Percentiles rank a stretch among this genome's conserved stretches.
phyloP scores from a whole-genome alignment of 2,888 invertebrate species.

The Lochmaea capreae region DNA sequence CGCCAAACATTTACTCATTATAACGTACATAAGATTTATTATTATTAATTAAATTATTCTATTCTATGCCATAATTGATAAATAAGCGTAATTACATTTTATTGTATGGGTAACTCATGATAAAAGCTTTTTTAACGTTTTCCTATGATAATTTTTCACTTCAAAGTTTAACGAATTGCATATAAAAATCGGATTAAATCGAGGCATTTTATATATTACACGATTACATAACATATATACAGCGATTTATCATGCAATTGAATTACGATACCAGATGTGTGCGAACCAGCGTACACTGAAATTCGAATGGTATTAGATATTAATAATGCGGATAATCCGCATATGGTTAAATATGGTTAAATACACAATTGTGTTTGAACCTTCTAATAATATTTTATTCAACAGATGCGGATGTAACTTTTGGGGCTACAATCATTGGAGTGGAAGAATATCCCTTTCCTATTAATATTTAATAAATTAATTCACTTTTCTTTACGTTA shows the following conservation, averaged over 20 bases:
- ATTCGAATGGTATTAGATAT: conserved; percentile 35
- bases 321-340: conserved; percentile 42
- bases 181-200: conserved; percentile 14
- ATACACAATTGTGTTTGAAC: conserved; percentile 30
- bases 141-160: conserved; percentile 8
- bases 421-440: conserved; percentile 42
- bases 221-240: conserved; percentile 24
- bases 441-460: conserved; percentile 53
- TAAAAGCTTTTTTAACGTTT: conserved; percentile 1
- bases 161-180: conserved; percentile 17
- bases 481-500: conserved; percentile 38
- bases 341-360: conserved; percentile 39
- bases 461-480: conserved; percentile 47
- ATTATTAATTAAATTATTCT: no score
- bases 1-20: no score
- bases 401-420: conserved; percentile 43
- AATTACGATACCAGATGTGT: conserved; percentile 38
- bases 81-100: background rate
- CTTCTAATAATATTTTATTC: conserved; percentile 40
- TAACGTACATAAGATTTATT: no score
- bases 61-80: background rate
- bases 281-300: conserved; percentile 28
- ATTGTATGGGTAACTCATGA: background rate
- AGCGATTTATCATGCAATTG: conserved; percentile 30
- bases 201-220: conserved; percentile 16